These are phyloP conservation scores for Drosophila infuscata DNA, from an alignment of 2,888 invertebrate genomes.

Conservation along the genomic window DNA sequence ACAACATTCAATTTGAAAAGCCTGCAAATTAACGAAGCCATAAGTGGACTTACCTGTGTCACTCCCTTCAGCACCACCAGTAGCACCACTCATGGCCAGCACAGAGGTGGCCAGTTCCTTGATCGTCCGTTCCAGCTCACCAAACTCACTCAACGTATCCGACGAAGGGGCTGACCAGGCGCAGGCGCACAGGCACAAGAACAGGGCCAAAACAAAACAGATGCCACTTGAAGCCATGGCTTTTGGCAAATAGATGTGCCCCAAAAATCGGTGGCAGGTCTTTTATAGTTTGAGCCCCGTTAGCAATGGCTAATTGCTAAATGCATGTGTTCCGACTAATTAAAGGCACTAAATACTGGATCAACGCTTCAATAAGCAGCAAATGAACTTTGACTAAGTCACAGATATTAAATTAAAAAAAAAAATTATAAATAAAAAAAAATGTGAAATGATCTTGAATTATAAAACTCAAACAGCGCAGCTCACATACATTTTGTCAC, in stretches of 20 bases:
- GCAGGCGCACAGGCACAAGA: slow-evolving; percentile 25
- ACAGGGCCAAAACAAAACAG: slow-evolving; percentile 15
- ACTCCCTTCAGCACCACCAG: background rate
- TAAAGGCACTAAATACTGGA: slow-evolving; percentile 28
- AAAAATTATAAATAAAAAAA: background rate
- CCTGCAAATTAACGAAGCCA: background rate
- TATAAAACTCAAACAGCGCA: background rate
- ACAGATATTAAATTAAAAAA: background rate
- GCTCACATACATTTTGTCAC: too few species aligned
- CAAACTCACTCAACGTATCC: slow-evolving; percentile 49
- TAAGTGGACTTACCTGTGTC: slow-evolving; percentile 5
- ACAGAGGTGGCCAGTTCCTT: slow-evolving; percentile 67
- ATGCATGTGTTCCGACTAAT: slow-evolving; percentile 49
- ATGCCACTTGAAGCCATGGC: slow-evolving; percentile 42
- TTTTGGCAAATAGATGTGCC: background rate
- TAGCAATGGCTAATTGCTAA: background rate
- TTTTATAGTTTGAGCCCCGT: slow-evolving; percentile 31
- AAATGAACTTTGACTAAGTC: slow-evolving; percentile 48
- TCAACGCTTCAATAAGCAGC: slow-evolving; percentile 39
- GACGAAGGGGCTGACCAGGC: slow-evolving; percentile 53
- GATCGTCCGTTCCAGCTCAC: slow-evolving; percentile 58
- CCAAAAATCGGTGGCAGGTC: background rate
- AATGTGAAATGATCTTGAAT: background rate
- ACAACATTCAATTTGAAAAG: rapidly evolving
- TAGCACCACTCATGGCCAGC: slow-evolving; percentile 49